These are phyloP conservation scores for Dioctria rufipes DNA, from an alignment of 2,888 invertebrate genomes.

Conservation along the genomic window DNA sequence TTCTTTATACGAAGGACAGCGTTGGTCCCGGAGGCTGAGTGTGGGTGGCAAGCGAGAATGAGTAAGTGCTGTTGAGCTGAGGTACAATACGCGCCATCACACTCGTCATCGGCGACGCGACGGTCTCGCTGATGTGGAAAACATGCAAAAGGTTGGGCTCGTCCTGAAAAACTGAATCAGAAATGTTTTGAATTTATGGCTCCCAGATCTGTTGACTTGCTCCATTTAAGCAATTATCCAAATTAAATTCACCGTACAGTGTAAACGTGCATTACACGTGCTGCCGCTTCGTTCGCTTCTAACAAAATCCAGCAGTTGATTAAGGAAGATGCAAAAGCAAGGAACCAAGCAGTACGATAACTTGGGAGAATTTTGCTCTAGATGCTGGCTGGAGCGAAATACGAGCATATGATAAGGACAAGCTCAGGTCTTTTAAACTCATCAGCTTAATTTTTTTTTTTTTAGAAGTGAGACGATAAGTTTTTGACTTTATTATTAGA, in stretches of 20 bases:
- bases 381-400: not conserved
- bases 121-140: slow-evolving; percentile 48
- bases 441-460: slow-evolving; percentile 19
- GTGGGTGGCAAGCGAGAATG: not conserved
- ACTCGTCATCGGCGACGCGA: not conserved
- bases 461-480: not conserved
- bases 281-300: not conserved
- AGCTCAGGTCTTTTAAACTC: not conserved
- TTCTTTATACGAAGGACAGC: slow-evolving; percentile 1
- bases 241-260: slow-evolving; percentile 53
- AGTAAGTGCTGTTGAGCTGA: not conserved
- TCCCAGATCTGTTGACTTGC: slow-evolving; percentile 33
- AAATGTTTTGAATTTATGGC: slow-evolving; percentile 56
- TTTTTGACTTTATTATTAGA: not conserved
- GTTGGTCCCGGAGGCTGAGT: not conserved
- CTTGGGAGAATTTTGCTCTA: not conserved
- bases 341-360: not conserved
- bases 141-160: slow-evolving; percentile 57
- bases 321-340: not conserved
- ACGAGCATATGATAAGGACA: not conserved
- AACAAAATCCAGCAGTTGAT: slow-evolving; percentile 10
- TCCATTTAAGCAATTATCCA: slow-evolving; percentile 55
- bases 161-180: slow-evolving; percentile 52
- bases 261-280: slow-evolving; percentile 34
- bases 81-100: slow-evolving; percentile 40